Evolutionary conservation across 64 coral and sea anemone species (phyloP), one percentile per base, ranked within the genome.

Genomic region (Montipora sp.): DNA sequence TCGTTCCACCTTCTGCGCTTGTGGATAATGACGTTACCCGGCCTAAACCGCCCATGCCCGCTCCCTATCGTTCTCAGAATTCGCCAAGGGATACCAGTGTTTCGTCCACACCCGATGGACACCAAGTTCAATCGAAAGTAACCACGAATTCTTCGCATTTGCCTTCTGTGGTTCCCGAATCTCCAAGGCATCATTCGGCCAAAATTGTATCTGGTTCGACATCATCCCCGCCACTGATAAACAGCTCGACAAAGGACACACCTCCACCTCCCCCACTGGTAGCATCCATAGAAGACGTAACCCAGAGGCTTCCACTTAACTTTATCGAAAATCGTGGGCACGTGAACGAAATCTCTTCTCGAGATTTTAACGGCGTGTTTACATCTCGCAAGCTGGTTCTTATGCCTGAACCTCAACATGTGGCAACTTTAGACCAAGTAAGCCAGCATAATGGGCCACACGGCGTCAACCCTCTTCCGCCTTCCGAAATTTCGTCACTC

Each of bases 181-280:
- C 90, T 14, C 73, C 57, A 65, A 84, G 48, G 23, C 73, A 23
- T 18, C 72, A 21, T 19, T 16, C 72, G 10, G 51, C 71, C 36
- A 77, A 47, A 60, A 3, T 58, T 75, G 24, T 77, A 48, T 50
- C 67, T 1, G 57, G 18, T 16, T 55, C 49, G 12, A 20, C 71
- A 18, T 9, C 50, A 2, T 44, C 69, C 14, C 60, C 70, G 45
- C 59, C 72, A 24, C 3, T 23, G 49, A 13, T 88, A 14, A 59
- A 77, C 3, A 68, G 21, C 6, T 49, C 55, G 0, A 27, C 68
- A 9, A 36, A 67, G n/a, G 59, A 48, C 22, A 84, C 65, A 80
- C 83, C 83, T 23, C 91, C 91, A 0, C 78, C 89, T 23, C 91
- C 91, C 10, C 91, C 91, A 70, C 75, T 83, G 18, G 22, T 78